phyloP scores from a whole-genome alignment of 2,797 vertebrate genomes.

The Sebastes elongatus region DNA sequence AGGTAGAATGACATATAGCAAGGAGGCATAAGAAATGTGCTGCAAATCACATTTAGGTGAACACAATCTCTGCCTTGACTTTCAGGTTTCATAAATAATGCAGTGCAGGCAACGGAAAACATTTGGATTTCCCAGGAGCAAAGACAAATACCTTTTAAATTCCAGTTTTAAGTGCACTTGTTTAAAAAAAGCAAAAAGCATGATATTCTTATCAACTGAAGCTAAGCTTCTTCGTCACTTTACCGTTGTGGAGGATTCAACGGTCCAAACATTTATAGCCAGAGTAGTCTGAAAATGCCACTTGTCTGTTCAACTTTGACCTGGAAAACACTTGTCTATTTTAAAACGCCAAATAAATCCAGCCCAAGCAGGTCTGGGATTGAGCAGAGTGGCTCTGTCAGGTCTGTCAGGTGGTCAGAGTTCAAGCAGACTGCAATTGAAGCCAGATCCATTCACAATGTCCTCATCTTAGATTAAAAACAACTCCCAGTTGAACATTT shows the following conservation, averaged over 20 bases:
- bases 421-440: constrained; percentile 9
- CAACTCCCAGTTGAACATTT: neutral
- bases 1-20: constrained; percentile 73
- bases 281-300: constrained; percentile 15
- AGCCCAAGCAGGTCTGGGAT: constrained; percentile 12
- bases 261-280: constrained; percentile 18
- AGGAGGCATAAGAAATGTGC: constrained; percentile 59
- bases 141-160: constrained; percentile 80
- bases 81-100: constrained; percentile 80
- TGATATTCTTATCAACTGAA: constrained; percentile 33
- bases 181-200: constrained; percentile 20
- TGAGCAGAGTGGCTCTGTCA: neutral
- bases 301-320: constrained; percentile 43
- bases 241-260: neutral
- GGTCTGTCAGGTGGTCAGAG: constrained; percentile 3
- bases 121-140: constrained; percentile 75
- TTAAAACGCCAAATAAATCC: constrained; percentile 39
- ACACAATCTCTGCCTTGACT: constrained; percentile 76
- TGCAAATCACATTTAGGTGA: constrained; percentile 72
- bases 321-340: constrained; percentile 37
- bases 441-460: neutral
- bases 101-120: constrained; percentile 69
- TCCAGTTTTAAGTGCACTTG: constrained; percentile 68
- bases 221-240: neutral
- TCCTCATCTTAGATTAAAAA: neutral